A percentile compares a stretch with the other conserved stretches of the same genome.
Evolutionary conservation across 2,113 vertebrate genomes (phyloP).

Genomic region (Desmodus rotundus): DNA sequence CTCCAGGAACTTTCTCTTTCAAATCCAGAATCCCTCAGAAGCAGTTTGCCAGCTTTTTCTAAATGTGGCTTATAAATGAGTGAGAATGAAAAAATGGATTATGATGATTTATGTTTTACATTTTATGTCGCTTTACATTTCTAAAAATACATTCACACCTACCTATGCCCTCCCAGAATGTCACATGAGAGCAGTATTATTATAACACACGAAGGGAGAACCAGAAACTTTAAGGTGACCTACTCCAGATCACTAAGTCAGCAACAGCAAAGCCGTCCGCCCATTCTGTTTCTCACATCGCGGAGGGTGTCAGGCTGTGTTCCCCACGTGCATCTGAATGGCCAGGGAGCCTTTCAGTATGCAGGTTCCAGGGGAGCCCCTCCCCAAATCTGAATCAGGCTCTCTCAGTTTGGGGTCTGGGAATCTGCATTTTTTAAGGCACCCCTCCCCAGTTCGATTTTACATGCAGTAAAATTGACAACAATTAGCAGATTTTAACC

Average conservation of each 20-base stretch:
- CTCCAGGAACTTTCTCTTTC: conserved; percentile 3
- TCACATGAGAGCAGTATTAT: background rate
- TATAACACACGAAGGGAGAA: background rate
- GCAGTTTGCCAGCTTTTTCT: conserved; percentile 44
- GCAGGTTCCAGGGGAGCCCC: background rate
- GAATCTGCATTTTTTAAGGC: background rate
- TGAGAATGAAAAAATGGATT: conserved; percentile 20
- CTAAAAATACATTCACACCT: conserved; percentile 26
- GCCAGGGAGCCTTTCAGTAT: background rate
- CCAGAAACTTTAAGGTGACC: background rate
- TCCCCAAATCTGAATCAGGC: background rate
- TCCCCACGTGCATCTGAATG: rapidly evolving
- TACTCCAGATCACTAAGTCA: background rate
- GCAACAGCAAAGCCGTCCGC: background rate
- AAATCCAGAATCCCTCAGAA: conserved; percentile 41
- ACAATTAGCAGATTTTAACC: background rate
- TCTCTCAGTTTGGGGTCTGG: background rate
- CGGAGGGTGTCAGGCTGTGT: background rate
- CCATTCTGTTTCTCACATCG: background rate
- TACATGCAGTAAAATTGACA: background rate
- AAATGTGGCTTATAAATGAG: conserved; percentile 38
- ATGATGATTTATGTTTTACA: conserved; percentile 40
- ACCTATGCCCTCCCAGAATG: background rate
- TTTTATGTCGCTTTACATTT: conserved; percentile 39
- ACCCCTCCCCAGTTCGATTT: background rate